Conservation (phyloP, 64 coral and sea anemone genomes). For the Orbicella faveolata region DNA sequence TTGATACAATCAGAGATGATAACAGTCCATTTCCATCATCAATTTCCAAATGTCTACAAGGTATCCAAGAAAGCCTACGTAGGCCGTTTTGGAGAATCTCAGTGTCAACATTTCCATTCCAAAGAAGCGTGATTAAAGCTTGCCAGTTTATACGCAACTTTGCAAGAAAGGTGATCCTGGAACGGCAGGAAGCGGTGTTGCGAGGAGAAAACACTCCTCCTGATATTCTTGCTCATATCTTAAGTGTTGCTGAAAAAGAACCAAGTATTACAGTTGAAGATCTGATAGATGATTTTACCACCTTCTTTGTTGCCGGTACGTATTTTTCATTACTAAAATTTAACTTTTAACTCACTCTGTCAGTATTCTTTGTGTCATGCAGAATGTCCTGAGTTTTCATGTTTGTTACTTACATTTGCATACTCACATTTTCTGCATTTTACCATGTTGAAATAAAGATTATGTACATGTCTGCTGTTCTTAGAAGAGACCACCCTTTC, state of each 20-base stretch:
- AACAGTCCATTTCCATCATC: conserved; percentile 64
- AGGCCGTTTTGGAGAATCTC: conserved; percentile 39
- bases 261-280: conserved; percentile 45
- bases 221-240: conserved; percentile 72
- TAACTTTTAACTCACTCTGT: no score
- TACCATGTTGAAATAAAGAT: no score
- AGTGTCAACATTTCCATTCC: conserved; percentile 27
- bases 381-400: no score
- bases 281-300: conserved; percentile 71
- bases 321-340: neutral
- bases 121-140: conserved; percentile 10
- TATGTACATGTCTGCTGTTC: no score
- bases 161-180: conserved; percentile 60
- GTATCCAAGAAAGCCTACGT: conserved; percentile 11
- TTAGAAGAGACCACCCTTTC: no score
- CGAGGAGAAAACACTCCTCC: conserved; percentile 10
- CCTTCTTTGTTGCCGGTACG: conserved; percentile 76
- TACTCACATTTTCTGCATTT: no score
- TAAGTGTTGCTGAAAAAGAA: conserved; percentile 45
- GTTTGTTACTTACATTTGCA: no score
- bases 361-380: no score
- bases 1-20: conserved; percentile 48
- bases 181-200: conserved; percentile 41
- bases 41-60: conserved; percentile 13
- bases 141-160: conserved; percentile 58